Evolutionary conservation across 2,797 vertebrate species (phyloP).

Genomic region (Thaleichthys pacificus): DNA sequence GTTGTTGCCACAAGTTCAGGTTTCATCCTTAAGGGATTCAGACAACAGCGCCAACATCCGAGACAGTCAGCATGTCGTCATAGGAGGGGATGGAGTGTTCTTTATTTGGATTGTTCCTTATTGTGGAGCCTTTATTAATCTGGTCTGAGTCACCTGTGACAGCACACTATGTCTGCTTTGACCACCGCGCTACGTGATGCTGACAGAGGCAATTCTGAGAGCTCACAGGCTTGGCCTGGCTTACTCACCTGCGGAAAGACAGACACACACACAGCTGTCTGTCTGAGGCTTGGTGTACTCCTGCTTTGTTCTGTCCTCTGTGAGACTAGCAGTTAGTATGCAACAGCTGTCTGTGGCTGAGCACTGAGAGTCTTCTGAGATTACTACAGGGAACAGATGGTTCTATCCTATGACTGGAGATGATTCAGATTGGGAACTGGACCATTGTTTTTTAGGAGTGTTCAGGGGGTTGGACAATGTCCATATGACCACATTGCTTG

Average conservation of each 20-base stretch:
- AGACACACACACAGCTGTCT: conserved; percentile 8
- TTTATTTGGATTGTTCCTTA: not conserved
- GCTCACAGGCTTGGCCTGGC: not conserved
- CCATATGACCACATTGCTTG: too few relatives aligned
- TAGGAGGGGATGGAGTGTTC: not conserved
- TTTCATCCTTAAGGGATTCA: not conserved
- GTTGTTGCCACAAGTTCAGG: not conserved
- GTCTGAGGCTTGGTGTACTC: not conserved
- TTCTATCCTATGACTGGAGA: not conserved
- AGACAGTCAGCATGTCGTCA: not conserved
- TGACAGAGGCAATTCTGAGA: not conserved
- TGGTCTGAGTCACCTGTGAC: not conserved
- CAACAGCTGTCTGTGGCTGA: not conserved
- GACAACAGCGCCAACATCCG: not conserved
- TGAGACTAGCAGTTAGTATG: not conserved
- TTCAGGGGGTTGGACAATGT: too few relatives aligned
- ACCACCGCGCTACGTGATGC: not conserved
- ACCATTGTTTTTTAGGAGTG: not conserved
- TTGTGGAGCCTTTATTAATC: not conserved
- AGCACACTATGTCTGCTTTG: not conserved
- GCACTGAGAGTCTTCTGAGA: not conserved
- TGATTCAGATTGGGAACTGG: not conserved
- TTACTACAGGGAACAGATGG: not conserved
- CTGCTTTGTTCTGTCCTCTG: not conserved
- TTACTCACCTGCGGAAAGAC: not conserved